Conservation (phyloP, 2,888 invertebrate species). For the Suillia variegata region DNA sequence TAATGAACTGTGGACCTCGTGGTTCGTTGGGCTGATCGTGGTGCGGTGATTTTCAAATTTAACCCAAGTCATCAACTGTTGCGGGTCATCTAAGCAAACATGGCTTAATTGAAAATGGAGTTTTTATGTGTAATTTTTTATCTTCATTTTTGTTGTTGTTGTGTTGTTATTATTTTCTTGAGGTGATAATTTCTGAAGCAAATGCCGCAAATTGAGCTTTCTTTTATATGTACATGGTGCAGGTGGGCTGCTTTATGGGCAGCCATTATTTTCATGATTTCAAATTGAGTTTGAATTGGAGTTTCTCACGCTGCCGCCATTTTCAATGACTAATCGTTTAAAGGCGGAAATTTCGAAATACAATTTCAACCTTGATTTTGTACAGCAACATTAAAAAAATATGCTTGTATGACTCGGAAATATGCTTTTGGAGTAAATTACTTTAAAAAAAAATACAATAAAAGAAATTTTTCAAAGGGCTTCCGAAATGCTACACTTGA, state of each 20-base stretch:
- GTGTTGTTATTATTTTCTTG: not conserved
- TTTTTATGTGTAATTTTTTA: too few species aligned
- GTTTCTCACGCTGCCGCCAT: not conserved
- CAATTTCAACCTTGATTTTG: too few species aligned
- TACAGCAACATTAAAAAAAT: too few species aligned
- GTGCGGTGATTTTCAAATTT: not conserved
- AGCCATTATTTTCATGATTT: too few species aligned
- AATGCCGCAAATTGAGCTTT: not conserved
- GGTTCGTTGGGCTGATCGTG: not conserved
- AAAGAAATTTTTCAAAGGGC: too few species aligned
- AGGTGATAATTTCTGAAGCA: not conserved
- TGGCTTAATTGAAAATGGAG: slow-evolving; percentile 1
- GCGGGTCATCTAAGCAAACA: not conserved
- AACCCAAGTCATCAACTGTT: not conserved
- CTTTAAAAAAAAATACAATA: too few species aligned
- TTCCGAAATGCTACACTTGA: not conserved
- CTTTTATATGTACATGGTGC: not conserved
- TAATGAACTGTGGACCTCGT: not conserved
- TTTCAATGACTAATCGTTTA: too few species aligned
- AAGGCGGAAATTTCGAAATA: too few species aligned
- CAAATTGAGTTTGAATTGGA: not conserved
- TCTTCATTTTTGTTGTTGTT: too few species aligned
- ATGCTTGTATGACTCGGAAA: too few species aligned
- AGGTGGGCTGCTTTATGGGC: not conserved
- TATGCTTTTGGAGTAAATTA: too few species aligned